Evolutionary conservation across 2,888 invertebrate genomes (phyloP).

Genomic region (Drymonia ruficornis): DNA sequence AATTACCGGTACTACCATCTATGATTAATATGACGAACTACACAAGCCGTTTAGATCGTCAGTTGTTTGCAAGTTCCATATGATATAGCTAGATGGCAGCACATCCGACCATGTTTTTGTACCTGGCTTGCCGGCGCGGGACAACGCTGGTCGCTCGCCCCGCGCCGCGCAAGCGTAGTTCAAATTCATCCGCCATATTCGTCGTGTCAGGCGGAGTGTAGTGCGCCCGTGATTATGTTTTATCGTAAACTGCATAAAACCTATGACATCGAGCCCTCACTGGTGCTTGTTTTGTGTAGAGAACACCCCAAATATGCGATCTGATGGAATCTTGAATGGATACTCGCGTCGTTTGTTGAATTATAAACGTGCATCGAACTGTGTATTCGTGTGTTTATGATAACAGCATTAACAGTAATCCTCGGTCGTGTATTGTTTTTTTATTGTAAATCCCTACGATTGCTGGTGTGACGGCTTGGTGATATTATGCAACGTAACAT

Average conservation of each 20-base stretch:
- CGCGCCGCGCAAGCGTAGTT: conserved; percentile 79
- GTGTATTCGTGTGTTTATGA: conserved; percentile 83
- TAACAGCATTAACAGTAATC: conserved; percentile 80
- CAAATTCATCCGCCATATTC: conserved; percentile 84
- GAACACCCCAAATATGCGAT: conserved; percentile 72
- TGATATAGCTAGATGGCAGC: conserved; percentile 55
- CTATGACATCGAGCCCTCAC: conserved; percentile 66
- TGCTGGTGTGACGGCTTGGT: conserved; percentile 69
- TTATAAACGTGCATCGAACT: conserved; percentile 80
- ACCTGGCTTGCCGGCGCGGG: conserved; percentile 51
- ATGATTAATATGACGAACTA: conserved; percentile 9
- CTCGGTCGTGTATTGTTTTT: conserved; percentile 74
- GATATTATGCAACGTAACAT: conserved; percentile 80
- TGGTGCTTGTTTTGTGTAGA: conserved; percentile 67
- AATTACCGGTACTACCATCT: too few relatives aligned
- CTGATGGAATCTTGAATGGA: conserved; percentile 63
- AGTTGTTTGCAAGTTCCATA: conserved; percentile 37
- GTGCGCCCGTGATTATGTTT: conserved; percentile 80
- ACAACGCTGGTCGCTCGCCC: conserved; percentile 48
- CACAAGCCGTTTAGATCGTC: background rate
- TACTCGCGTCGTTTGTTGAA: conserved; percentile 71
- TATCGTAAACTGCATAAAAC: conserved; percentile 76
- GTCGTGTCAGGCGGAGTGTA: conserved; percentile 83
- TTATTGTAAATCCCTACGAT: conserved; percentile 55
- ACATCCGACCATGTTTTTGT: conserved; percentile 59